Conservation (phyloP, 2,888 invertebrate species). For the Stegophylla sp. region DNA sequence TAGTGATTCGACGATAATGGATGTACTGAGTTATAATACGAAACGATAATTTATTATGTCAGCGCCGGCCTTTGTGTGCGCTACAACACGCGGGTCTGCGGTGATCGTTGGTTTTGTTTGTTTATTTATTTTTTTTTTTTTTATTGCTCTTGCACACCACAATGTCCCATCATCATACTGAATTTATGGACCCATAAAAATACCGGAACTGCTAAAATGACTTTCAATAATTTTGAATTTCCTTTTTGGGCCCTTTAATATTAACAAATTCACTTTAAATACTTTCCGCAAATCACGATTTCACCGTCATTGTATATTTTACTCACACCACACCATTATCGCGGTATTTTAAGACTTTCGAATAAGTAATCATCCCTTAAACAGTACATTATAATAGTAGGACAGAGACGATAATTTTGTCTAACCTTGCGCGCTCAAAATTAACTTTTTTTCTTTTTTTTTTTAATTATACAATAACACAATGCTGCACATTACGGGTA, state of each 20-base stretch:
- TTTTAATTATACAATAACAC: too few relatives aligned
- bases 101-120: conserved; percentile 25
- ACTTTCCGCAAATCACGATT: neutral
- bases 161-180: conserved; percentile 30
- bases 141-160: conserved; percentile 20
- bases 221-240: conserved; percentile 36
- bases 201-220: conserved; percentile 36
- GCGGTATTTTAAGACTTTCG: too few relatives aligned
- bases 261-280: neutral
- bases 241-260: conserved; percentile 3
- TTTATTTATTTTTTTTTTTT: conserved; percentile 26
- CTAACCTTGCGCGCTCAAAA: too few relatives aligned
- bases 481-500: too few relatives aligned
- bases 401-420: too few relatives aligned
- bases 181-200: conserved; percentile 52
- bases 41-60: conserved; percentile 40
- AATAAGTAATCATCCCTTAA: too few relatives aligned
- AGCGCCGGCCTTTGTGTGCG: conserved; percentile 12
- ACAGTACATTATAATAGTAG: too few relatives aligned
- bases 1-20: conserved; percentile 23
- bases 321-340: neutral
- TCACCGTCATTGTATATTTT: neutral
- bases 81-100: conserved; percentile 22
- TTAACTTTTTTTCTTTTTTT: neutral
- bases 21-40: conserved; percentile 28